A percentile compares a stretch with the other conserved stretches of the same genome.
phyloP scores from a whole-genome alignment of 2,888 invertebrate genomes.

The Calameuta idolon region DNA sequence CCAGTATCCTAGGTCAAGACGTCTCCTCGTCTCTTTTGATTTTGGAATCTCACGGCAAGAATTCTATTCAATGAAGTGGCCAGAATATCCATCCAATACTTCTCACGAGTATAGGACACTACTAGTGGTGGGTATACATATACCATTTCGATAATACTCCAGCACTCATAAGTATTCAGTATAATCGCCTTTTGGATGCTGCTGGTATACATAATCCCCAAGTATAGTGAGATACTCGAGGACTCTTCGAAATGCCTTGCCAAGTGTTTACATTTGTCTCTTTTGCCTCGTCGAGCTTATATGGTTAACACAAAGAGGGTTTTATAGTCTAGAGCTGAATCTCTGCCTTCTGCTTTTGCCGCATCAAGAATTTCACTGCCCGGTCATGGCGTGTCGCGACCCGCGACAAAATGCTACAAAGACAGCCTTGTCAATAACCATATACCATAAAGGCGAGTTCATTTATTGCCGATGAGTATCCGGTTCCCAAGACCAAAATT shows the following conservation, averaged over 20 bases:
- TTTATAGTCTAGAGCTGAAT: conserved; percentile 58
- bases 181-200: not conserved
- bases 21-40: no score
- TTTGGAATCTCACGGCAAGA: no score
- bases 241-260: conserved; percentile 21
- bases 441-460: not conserved
- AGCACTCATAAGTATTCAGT: not conserved
- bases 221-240: conserved; percentile 18
- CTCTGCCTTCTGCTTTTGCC: conserved; percentile 3
- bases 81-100: no score
- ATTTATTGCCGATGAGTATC: no score
- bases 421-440: conserved; percentile 62
- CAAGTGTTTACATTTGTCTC: conserved; percentile 63
- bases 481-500: no score
- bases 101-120: no score
- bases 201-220: conserved; percentile 32
- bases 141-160: no score
- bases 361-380: conserved; percentile 39
- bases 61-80: no score
- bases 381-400: conserved; percentile 55
- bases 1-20: no score
- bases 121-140: no score
- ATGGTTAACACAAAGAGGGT: conserved; percentile 58
- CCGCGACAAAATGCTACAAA: conserved; percentile 64
- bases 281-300: conserved; percentile 36